Evolutionary conservation across 92 coral and sea anemone genomes (phyloP), one percentile per base, ranked within the genome.

Genomic region (Virgularia gustaviana): DNA sequence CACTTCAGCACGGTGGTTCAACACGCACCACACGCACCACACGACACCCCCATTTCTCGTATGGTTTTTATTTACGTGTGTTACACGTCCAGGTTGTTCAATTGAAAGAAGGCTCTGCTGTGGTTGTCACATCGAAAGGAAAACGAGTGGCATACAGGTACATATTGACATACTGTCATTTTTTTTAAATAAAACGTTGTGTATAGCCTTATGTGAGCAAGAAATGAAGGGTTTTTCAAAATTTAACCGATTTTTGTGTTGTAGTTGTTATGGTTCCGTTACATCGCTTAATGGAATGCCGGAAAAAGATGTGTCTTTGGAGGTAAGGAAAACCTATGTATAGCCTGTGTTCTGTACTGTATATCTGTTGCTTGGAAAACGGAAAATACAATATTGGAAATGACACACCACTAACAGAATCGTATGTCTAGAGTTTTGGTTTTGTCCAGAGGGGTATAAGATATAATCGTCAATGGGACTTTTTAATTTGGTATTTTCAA

Each of bases 11-110:
- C n/a, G n/a, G n/a, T n/a, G n/a, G n/a, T n/a, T n/a, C n/a, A n/a
- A n/a, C n/a, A n/a, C n/a, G n/a, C n/a, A n/a, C n/a, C n/a, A n/a
- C n/a, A n/a, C n/a, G n/a, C n/a, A n/a, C n/a, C n/a, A n/a, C n/a
- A n/a, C n/a, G n/a, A n/a, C n/a, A n/a, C n/a, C n/a, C n/a, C n/a
- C n/a, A n/a, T n/a, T n/a, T n/a, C n/a, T n/a, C n/a, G n/a, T n/a
- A n/a, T n/a, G n/a, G n/a, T n/a, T n/a, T n/a, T n/a, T n/a, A n/a
- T n/a, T n/a, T n/a, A n/a, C n/a, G n/a, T n/a, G n/a, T n/a, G n/a
- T n/a, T n/a, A n/a, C n/a, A n/a, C n/a, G n/a, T n/a, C n/a, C 80
- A 92, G 98, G 85, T 92, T 87, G 86, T 92, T 35, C 82, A 92
- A 52, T 91, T 92, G 8, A 84, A 71, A 6, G 98, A 92, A 71